Percentiles rank a stretch among this genome's conserved stretches.
These are phyloP conservation scores for Sebastes hopkinsi DNA, from an alignment of 2,797 vertebrate species.

Conservation along the genomic window DNA sequence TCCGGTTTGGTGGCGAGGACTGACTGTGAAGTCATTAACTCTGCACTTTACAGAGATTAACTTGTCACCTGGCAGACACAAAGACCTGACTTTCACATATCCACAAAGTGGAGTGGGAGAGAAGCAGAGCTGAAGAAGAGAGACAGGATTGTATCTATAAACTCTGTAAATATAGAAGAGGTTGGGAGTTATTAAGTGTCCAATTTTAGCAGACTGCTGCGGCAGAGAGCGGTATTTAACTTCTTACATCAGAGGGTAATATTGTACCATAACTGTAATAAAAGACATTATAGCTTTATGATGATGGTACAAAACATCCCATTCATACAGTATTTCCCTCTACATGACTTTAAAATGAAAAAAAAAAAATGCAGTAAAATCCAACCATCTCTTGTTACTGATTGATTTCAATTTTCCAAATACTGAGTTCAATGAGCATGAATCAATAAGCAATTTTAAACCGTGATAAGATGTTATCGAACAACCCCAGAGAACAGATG, in stretches of 20 bases:
- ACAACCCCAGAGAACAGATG: slow-evolving; percentile 54
- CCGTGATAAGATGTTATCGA: slow-evolving; percentile 77
- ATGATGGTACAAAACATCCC: not conserved
- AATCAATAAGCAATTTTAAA: slow-evolving; percentile 87
- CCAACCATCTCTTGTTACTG: slow-evolving; percentile 34
- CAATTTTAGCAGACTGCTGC: not conserved
- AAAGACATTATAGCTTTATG: not conserved
- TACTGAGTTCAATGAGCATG: slow-evolving; percentile 67
- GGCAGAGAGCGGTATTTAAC: not conserved
- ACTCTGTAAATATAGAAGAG: slow-evolving; percentile 13
- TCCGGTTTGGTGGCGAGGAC: slow-evolving; percentile 61
- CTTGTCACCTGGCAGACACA: slow-evolving; percentile 71
- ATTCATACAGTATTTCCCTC: slow-evolving; percentile 3
- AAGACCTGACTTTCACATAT: slow-evolving; percentile 53
- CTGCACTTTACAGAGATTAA: slow-evolving; percentile 75
- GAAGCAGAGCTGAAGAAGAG: slow-evolving; percentile 8
- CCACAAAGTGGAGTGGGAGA: slow-evolving; percentile 33
- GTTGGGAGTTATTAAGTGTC: not conserved
- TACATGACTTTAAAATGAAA: not conserved
- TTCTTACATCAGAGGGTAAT: not conserved
- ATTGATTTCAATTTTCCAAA: slow-evolving; percentile 81
- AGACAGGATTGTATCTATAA: slow-evolving; percentile 21
- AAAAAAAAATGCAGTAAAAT: not conserved
- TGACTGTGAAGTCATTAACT: slow-evolving; percentile 73
- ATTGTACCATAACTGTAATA: not conserved